Evolutionary conservation across 2,888 invertebrate species (phyloP), one percentile per base, ranked within the genome.

Genomic region (Tinea semifulvella): DNA sequence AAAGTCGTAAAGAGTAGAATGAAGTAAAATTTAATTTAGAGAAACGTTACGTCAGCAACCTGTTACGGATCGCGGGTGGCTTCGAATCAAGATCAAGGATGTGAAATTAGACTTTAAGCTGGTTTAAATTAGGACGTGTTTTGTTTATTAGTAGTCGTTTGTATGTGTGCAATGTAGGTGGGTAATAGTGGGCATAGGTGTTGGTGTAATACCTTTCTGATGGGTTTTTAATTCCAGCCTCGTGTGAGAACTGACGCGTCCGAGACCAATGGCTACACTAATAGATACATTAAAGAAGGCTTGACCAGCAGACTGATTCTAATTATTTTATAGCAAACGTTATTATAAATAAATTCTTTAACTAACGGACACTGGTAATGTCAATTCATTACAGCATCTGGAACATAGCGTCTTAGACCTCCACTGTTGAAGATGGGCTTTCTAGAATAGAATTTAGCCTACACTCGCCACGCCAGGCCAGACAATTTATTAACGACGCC

Each of bases 171-270:
- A 10, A 17, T 14, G 36, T 40, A 4, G 70, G 71, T 66, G 70
- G n/a, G n/a, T n/a, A n/a, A n/a, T n/a, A n/a, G n/a, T n/a, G n/a
- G n/a, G 70, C 51, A 61, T 17, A 63, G 64, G 70, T 65, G 68
- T 69, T 63, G 59, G 59, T 63, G 58, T 77, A 79, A 79, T 77
- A 72, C 60, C 67, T 73, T 76, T 72, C 58, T 77, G 76, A 79
- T 72, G 76, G 58, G 61, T 69, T 76, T 79, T 75, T 79, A 77
- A 79, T 79, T 69, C 65, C 58, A 62, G 51, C 56, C 62, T 63
- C 72, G 74, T 75, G 77, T 75, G 76, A 79, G 65, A 68, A 40
- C 48, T 45, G 44, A 49, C 47, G 46, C 46, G 46, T 69, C 58
- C 62, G 68, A 20, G 40, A 20, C 22, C 22, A 22, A 20, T 69